Evolutionary conservation across 2,113 vertebrate genomes (phyloP), one percentile per base, ranked within the genome.

Genomic region (Struthio camelus): DNA sequence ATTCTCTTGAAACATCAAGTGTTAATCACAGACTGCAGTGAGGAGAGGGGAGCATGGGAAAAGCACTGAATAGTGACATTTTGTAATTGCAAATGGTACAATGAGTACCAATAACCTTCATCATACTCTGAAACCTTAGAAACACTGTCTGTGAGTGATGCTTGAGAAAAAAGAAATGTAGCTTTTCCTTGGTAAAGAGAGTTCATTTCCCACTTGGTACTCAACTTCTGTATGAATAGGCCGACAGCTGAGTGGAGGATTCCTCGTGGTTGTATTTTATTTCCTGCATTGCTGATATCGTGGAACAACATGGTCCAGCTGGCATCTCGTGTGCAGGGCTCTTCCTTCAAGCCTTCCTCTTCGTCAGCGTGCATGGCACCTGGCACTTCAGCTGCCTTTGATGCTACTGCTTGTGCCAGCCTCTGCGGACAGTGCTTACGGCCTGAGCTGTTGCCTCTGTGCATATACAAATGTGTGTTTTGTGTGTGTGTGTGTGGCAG

Each of bases 21-120:
- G 85, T 93, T 96, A 95, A 97, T 96, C 92, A 89, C 61, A 87
- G 83, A 89, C 48, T 86, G 34, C 90, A 90, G 72, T 42, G 80
- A 79, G 38, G 69, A 89, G 85, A 67, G 48, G 24, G 25, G 72
- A 83, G 72, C 77, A 78, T 16, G 73, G 86, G 61, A 84, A 92
- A 95, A 96, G 86, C 81, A 86, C 83, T 67, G 61, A 79, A n/a
- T 71, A 84, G 73, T 95, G 94, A 92, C 80, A 90, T 90, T 94
- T 89, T 89, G 51, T 93, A 90, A 72, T 92, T 94, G 66, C 36
- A 90, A 93, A 87, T 89, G 19, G 34, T 86, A 65, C 4, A 2
- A 28, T 81, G 88, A 84, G 83, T 88, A 64, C 64, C 61, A 84
- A 58, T 85, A 95, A 83, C 66, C 72, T 94, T 83, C 80, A 40